A percentile compares a stretch with the other conserved stretches of the same genome.
phyloP scores from a whole-genome alignment of 2,888 invertebrate species.

The Phyllotreta cruciferae region DNA sequence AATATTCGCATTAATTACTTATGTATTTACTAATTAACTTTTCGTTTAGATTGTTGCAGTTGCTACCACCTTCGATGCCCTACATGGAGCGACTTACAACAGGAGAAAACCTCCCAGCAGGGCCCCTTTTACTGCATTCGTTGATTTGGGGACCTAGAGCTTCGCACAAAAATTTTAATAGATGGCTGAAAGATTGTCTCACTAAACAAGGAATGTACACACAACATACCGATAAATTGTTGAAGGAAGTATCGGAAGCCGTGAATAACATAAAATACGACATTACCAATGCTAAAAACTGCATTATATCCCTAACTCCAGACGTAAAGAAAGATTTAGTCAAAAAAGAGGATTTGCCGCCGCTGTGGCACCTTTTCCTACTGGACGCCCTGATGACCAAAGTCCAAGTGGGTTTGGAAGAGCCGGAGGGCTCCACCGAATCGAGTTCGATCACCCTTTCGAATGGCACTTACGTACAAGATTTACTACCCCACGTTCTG shows the following conservation, averaged over 20 bases:
- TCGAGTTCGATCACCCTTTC: conserved; percentile 49
- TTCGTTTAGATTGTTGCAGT: conserved; percentile 73
- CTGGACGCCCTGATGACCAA: conserved; percentile 80
- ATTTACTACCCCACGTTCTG: conserved; percentile 72
- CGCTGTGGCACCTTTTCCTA: conserved; percentile 75
- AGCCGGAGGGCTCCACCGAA: conserved; percentile 58
- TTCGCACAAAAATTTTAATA: conserved; percentile 81
- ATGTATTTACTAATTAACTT: background rate
- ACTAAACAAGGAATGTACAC: conserved; percentile 89
- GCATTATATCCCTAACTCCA: conserved; percentile 64
- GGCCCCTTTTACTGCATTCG: conserved; percentile 79
- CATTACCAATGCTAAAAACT: conserved; percentile 68
- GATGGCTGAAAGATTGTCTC: conserved; percentile 91
- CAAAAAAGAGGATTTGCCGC: conserved; percentile 66
- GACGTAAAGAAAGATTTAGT: conserved; percentile 59
- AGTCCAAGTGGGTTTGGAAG: conserved; percentile 70
- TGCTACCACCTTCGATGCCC: conserved; percentile 87
- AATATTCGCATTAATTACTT: background rate
- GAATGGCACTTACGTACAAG: conserved; percentile 62
- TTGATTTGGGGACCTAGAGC: conserved; percentile 90
- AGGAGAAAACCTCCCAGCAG: conserved; percentile 70
- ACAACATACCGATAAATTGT: conserved; percentile 74
- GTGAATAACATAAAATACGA: conserved; percentile 71
- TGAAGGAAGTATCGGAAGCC: conserved; percentile 75
- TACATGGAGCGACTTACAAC: conserved; percentile 83